Conservation (phyloP, 2,113 vertebrate species). For the Gila orcuttii region DNA sequence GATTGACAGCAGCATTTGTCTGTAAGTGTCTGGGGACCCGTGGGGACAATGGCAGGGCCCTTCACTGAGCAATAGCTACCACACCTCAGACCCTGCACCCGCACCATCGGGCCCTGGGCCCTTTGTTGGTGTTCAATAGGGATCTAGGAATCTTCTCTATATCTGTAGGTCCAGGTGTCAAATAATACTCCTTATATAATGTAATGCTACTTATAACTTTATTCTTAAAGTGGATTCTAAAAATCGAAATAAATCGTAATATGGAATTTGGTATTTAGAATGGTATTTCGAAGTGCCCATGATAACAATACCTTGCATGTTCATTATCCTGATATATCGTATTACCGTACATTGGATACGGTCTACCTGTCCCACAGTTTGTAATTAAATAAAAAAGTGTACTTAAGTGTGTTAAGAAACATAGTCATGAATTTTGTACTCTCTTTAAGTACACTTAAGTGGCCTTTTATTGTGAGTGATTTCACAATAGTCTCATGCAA, state of each 20-base stretch:
- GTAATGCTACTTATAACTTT: not conserved
- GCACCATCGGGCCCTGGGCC: conserved; percentile 5
- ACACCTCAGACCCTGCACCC: conserved; percentile 31
- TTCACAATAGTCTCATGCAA: too few relatives aligned
- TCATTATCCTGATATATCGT: too few relatives aligned
- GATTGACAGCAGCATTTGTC: conserved; percentile 72
- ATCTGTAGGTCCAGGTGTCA: not conserved
- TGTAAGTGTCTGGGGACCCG: conserved; percentile 64
- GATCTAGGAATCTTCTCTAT: conserved; percentile 22
- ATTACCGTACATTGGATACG: too few relatives aligned
- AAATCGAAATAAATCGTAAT: too few relatives aligned
- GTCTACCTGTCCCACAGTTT: not conserved
- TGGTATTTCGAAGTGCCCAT: too few relatives aligned
- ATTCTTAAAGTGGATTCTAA: too few relatives aligned
- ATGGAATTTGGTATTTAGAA: too few relatives aligned
- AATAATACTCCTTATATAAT: conserved; percentile 1
- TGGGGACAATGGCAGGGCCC: conserved; percentile 63
- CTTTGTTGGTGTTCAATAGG: conserved; percentile 62
- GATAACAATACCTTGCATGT: too few relatives aligned
- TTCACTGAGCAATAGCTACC: conserved; percentile 57
- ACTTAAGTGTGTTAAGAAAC: too few relatives aligned
- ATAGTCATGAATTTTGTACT: too few relatives aligned
- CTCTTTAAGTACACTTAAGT: too few relatives aligned
- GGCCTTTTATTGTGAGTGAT: too few relatives aligned
- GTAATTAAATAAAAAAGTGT: not conserved